Conservation (phyloP, 2,888 invertebrate species). For the Melieria omissa region DNA sequence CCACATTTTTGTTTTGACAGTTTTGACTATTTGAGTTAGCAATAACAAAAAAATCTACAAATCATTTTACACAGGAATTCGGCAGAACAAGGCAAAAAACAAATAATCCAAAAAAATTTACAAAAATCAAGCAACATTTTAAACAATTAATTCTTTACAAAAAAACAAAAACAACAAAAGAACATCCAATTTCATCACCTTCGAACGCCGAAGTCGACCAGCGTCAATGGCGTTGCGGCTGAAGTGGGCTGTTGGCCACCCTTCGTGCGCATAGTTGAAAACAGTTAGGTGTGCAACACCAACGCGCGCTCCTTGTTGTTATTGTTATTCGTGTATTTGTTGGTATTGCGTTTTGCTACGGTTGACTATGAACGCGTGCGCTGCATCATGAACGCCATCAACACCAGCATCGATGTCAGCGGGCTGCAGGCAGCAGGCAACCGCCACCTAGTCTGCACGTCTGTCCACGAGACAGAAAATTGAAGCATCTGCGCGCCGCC, state of each 20-base stretch:
- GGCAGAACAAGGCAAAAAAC: too few relatives aligned
- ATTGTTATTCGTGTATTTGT: too few relatives aligned
- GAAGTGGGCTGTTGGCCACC: neutral
- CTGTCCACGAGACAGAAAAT: neutral
- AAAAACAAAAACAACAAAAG: neutral
- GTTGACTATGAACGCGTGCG: neutral
- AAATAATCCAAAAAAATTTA: too few relatives aligned
- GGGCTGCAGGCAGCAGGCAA: conserved; percentile 22
- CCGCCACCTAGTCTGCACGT: neutral
- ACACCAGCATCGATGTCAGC: conserved; percentile 25
- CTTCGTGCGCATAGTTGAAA: neutral
- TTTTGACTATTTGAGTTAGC: too few relatives aligned
- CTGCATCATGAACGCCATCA: conserved; percentile 20
- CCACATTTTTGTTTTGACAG: too few relatives aligned
- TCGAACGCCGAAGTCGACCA: neutral
- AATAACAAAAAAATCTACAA: too few relatives aligned
- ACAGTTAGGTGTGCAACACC: conserved; percentile 28
- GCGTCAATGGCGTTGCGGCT: neutral
- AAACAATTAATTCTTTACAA: neutral
- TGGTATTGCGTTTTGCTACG: too few relatives aligned
- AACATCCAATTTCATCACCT: conserved; percentile 12
- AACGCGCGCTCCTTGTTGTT: conserved; percentile 1
- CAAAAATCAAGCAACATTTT: too few relatives aligned
- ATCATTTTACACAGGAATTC: too few relatives aligned
- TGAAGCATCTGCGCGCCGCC: conserved; percentile 25